Percentiles rank a stretch among this genome's conserved stretches.
Evolutionary conservation across 2,113 vertebrate species (phyloP).

Genomic region (Laterallus jamaicensis): DNA sequence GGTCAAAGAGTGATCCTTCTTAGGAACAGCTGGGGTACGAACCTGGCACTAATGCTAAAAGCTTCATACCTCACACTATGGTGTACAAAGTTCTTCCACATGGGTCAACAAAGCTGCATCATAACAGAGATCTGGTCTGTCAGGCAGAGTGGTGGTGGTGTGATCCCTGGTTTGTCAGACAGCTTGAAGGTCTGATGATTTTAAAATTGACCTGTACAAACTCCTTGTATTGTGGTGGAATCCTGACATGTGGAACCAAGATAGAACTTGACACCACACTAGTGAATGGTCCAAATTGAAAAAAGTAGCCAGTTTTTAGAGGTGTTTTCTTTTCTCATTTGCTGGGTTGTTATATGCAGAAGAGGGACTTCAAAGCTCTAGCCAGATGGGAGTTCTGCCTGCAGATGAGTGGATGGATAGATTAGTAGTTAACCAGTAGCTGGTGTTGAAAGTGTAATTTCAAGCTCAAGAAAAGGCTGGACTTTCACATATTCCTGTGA

Average conservation of each 20-base stretch:
- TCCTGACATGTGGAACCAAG: neutral
- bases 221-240: neutral
- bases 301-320: neutral
- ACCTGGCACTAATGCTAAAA: neutral
- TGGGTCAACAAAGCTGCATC: neutral
- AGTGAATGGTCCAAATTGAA: neutral
- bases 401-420: neutral
- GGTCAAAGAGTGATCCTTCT: neutral
- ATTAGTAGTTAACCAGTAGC: neutral
- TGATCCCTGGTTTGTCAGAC: neutral
- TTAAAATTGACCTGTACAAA: neutral
- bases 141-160: neutral
- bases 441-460: neutral
- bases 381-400: neutral
- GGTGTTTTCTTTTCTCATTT: neutral
- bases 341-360: neutral
- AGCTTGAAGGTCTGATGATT: neutral
- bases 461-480: neutral
- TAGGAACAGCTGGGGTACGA: neutral
- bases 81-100: neutral
- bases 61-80: neutral
- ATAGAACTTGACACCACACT: rapidly evolving
- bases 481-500: neutral
- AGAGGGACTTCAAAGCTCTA: neutral
- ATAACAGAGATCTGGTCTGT: neutral